A percentile compares a stretch with the other conserved stretches of the same genome.
These are phyloP conservation scores for Andrena fulva DNA, from an alignment of 2,888 invertebrate genomes.

Conservation along the genomic window DNA sequence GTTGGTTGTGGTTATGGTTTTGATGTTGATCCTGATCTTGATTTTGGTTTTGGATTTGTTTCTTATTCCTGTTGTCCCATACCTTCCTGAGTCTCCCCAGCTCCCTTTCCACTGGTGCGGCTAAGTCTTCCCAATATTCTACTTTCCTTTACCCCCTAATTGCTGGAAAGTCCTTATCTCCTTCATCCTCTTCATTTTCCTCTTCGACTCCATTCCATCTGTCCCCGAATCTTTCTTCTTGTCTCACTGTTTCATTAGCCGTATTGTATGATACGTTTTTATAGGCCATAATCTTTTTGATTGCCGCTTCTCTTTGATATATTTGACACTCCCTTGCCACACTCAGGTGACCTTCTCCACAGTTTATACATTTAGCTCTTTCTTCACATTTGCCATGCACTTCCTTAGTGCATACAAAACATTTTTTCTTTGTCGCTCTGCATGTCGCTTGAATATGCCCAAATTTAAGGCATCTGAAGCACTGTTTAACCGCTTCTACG, in stretches of 20 bases:
- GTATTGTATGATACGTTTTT: neutral
- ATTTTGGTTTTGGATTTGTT: no score
- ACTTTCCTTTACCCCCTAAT: no score
- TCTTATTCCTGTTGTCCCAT: no score
- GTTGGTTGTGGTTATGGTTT: no score
- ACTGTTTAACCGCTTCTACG: neutral
- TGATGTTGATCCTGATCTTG: no score
- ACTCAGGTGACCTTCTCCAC: neutral
- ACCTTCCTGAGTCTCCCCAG: no score
- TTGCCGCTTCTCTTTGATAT: neutral
- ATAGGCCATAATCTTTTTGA: neutral
- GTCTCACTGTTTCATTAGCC: neutral
- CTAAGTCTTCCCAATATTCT: no score
- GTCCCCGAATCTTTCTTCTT: no score
- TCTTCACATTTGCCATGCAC: neutral
- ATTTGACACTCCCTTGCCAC: neutral
- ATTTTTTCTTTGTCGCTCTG: neutral
- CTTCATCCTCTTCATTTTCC: no score
- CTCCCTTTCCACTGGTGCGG: no score
- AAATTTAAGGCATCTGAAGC: neutral
- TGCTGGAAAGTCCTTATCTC: no score
- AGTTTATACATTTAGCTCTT: neutral
- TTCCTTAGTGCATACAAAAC: neutral
- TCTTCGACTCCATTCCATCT: no score
- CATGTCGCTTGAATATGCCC: neutral